Conservation (phyloP, 2,113 vertebrate species). For the Anthoscopus minutus region DNA sequence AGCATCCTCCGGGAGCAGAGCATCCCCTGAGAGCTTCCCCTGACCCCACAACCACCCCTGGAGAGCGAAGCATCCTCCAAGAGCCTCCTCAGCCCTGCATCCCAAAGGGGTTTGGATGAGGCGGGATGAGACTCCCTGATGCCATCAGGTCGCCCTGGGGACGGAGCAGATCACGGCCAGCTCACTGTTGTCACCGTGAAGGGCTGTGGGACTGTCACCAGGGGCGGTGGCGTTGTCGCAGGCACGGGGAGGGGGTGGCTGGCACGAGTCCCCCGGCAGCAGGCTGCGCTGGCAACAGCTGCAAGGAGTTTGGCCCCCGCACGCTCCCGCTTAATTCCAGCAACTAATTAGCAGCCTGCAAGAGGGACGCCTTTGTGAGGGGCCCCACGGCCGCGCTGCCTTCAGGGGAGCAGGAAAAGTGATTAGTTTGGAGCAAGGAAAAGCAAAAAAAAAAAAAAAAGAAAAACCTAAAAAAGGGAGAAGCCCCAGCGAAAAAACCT, state of each 20-base stretch:
- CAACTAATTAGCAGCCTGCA: background rate
- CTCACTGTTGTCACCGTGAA: fast-evolving
- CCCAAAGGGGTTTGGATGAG: background rate
- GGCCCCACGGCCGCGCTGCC: background rate
- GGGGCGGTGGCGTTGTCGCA: background rate
- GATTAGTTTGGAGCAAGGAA: background rate
- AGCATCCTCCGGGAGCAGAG: background rate
- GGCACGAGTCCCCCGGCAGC: background rate
- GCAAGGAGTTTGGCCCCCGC: background rate
- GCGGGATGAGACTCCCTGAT: fast-evolving
- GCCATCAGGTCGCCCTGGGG: fast-evolving
- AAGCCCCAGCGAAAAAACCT: background rate
- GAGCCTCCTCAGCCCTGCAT: background rate
- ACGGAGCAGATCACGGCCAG: fast-evolving
- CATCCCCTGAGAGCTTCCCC: background rate
- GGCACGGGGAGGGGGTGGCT: background rate
- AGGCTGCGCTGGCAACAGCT: background rate
- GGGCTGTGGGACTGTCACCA: fast-evolving
- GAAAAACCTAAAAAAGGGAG: too few relatives aligned
- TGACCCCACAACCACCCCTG: background rate
- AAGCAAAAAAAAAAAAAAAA: background rate
- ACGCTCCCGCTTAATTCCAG: conserved; percentile 8
- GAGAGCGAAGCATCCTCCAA: background rate
- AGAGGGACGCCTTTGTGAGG: background rate
- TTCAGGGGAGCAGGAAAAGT: background rate